Evolutionary conservation across 2,888 invertebrate species (phyloP), one percentile per base, ranked within the genome.

Genomic region (Sinohyriopsis cumingii): DNA sequence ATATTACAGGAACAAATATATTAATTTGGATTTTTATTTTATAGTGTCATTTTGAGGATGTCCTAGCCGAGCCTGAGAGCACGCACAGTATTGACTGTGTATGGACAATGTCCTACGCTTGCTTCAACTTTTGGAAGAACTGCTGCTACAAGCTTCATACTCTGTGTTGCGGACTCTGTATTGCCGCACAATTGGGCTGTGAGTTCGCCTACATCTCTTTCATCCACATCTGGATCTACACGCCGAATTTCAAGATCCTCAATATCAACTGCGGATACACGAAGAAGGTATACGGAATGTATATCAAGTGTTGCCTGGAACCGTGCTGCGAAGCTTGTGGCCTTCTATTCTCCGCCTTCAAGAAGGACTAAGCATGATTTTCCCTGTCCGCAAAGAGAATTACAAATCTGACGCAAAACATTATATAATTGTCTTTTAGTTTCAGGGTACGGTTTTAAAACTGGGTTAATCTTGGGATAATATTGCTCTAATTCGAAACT

Each of bases 201-300:
- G 73, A 80, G 66, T 84, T 84, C 65, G 84, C 81, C 5, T 69
- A 94, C 78, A 90, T 94, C 12, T 93, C 94, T 3, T 82, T 83
- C 71, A 20, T 66, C 24, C 94, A 94, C 91, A 93, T 95, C 83
- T 95, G 94, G 94, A 94, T 93, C 86, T 90, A 93, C 25, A 93
- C 92, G 0, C 94, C 94, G 0, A 92, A 92, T 73, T 89, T 94
- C 63, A 92, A 94, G 71, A 92, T 89, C 73, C 91, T 93, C 88
- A 93, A 93, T 89, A 93, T 94, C 83, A 92, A 93, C 85, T 78
- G 82, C 60, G 78, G 77, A 12, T 78, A 71, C 55, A 12, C 74
- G 61, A 74, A 78, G 77, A 78, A 73, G 53, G 54, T 80, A 60
- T 72, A 92, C 91, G 90, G 94, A 9, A 68, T 79, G 20, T 83